Evolutionary conservation across 1,140 invertebrate species (phyloP).

Genomic region (Anoplophora glabripennis): DNA sequence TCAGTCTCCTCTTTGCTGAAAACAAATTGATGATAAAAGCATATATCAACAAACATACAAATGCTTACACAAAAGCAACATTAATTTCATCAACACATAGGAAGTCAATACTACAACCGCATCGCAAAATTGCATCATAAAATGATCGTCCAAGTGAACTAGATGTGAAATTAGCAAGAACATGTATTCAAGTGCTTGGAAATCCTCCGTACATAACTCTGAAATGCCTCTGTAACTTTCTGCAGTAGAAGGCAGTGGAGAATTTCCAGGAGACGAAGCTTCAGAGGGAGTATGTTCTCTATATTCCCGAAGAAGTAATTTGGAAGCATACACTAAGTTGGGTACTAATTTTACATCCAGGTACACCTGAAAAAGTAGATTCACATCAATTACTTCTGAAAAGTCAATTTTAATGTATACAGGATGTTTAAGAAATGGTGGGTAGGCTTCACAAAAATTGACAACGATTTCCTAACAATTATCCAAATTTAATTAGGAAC

Average conservation of each 20-base stretch:
- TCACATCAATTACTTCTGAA: not conserved
- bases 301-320: constrained; percentile 57
- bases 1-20: constrained; percentile 59
- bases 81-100: constrained; percentile 53
- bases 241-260: not conserved
- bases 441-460: too few relatives aligned
- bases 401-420: not conserved
- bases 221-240: constrained; percentile 46
- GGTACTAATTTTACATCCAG: constrained; percentile 71
- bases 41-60: constrained; percentile 24
- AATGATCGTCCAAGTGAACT: constrained; percentile 65
- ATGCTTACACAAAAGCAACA: constrained; percentile 49
- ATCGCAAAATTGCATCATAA: constrained; percentile 75
- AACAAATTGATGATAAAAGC: constrained; percentile 11
- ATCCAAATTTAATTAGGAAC: too few relatives aligned
- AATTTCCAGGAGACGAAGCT: constrained; percentile 19
- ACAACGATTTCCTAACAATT: too few relatives aligned
- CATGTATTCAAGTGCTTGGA: constrained; percentile 64
- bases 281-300: constrained; percentile 26
- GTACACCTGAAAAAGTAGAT: constrained; percentile 56
- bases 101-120: constrained; percentile 66
- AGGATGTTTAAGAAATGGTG: too few relatives aligned
- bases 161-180: constrained; percentile 69
- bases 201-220: constrained; percentile 57
- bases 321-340: constrained; percentile 72